Base-by-base conservation (phyloP, 2,888 invertebrate species). In the Drosophila parthenogenetica region DNA sequence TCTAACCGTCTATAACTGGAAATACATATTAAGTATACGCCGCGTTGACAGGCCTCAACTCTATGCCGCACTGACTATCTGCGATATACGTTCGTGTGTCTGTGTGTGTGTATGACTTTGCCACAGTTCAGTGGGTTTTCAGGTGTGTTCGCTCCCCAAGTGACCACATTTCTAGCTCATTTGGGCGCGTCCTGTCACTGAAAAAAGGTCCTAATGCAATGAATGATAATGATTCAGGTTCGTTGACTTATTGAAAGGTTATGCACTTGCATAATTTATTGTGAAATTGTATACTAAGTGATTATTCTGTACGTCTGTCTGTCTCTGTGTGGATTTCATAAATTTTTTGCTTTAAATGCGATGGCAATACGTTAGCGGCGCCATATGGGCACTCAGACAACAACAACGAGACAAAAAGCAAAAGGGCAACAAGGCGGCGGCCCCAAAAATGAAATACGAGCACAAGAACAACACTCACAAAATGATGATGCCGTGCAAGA, bases 11-110 rank as follows among this genome's bases (percentile, higher is more conserved):
- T 75, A 83, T 83, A 86, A 87, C 87, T 87, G 79, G 77, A 88
- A 77, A 87, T 69, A 79, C 87, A 86, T 71, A 78, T 89, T 87
- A 87, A 88, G 89, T 72, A 83, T 88, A 83, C 83, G 84, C 61
- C 66, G 69, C 74, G 81, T 53, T 87, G 87, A 70, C 87, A 83
- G 73, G 58, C 68, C 65, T 17, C 61, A 59, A 35, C 49, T 50
- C 50, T 22, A 22, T 5, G 22, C 22, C 22, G 22, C 22, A 22
- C 22, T 46, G 35, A 49, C 37, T 49, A 49, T 54, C 73, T 19
- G 17, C 57, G 58, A 57, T 29, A 29, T 5, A 25, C 1, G 35
- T 35, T 35, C 0, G 14, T 17, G 35, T 43, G 10, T 29, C 8
- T 29, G 5, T 7, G 25, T 29, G 29, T 29, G 29, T 29, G 29